Evolutionary conservation across 2,888 invertebrate genomes (phyloP).

Genomic region (Gerosis bhagava): DNA sequence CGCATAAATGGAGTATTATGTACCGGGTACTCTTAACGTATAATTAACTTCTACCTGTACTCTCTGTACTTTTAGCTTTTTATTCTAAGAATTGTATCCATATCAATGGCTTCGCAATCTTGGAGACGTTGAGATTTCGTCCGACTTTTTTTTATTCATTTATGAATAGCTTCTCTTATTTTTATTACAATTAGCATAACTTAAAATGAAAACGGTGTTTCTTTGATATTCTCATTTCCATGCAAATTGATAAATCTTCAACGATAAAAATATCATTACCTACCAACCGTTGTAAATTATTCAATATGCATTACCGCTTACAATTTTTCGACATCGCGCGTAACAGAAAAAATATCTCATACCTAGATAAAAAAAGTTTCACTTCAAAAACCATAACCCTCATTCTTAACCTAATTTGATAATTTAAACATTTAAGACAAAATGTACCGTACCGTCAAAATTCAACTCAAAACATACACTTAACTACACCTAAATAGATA

Average conservation of each 20-base stretch:
- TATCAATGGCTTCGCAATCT: slow-evolving; percentile 25
- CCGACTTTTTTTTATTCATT: slow-evolving; percentile 44
- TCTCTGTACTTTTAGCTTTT: slow-evolving; percentile 30
- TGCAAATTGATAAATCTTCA: slow-evolving; percentile 46
- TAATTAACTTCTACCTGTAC: slow-evolving; percentile 61
- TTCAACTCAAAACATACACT: too few species aligned
- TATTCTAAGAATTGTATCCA: slow-evolving; percentile 18
- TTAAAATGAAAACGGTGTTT: slow-evolving; percentile 49
- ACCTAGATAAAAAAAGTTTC: too few species aligned
- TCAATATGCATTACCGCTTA: too few species aligned
- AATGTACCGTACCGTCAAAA: too few species aligned
- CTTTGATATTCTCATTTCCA: slow-evolving; percentile 49
- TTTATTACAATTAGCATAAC: slow-evolving; percentile 51
- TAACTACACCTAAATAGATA: too few species aligned
- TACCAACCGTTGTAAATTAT: too few species aligned
- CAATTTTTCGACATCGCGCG: too few species aligned
- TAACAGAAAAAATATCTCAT: too few species aligned
- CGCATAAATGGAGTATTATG: too few species aligned
- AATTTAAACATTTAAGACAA: too few species aligned
- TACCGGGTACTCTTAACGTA: slow-evolving; percentile 48
- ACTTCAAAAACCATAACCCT: too few species aligned
- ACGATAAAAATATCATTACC: slow-evolving; percentile 21
- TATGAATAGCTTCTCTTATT: slow-evolving; percentile 42
- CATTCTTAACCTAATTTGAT: too few species aligned
- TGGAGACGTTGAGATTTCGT: slow-evolving; percentile 38